Percentiles rank a stretch among this genome's conserved stretches.
Conservation (phyloP, 1,140 invertebrate genomes). For the Ericerus pela region DNA sequence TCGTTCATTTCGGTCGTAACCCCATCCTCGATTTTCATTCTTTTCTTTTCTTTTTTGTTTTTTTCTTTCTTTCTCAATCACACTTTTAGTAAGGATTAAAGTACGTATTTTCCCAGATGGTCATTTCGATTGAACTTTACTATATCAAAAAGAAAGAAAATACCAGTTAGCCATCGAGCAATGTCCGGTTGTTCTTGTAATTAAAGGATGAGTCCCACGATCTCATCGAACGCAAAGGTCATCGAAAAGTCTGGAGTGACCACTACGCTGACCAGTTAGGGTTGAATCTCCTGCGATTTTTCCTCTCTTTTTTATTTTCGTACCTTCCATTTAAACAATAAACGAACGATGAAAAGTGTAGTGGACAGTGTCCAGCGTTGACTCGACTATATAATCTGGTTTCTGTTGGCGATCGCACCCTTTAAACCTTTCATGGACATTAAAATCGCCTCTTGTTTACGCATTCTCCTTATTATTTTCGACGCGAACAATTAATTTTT, state of each 20-base stretch:
- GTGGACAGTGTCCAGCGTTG: conserved; percentile 8
- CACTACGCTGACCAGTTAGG: conserved; percentile 4
- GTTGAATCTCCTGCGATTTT: conserved; percentile 3
- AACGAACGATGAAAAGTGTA: background rate
- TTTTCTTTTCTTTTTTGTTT: too few relatives aligned
- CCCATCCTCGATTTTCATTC: too few relatives aligned
- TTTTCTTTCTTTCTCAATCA: too few relatives aligned
- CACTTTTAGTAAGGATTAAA: too few relatives aligned
- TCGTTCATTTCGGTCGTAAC: too few relatives aligned
- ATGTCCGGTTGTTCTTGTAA: conserved; percentile 12
- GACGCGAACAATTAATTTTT: conserved; percentile 9
- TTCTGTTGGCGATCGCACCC: background rate
- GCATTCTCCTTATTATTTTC: background rate
- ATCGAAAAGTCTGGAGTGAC: conserved; percentile 5
- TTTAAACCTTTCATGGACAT: conserved; percentile 6
- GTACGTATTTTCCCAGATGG: too few relatives aligned
- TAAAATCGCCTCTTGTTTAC: background rate
- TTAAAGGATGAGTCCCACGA: conserved; percentile 11
- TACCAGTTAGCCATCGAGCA: conserved; percentile 1
- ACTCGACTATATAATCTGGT: conserved; percentile 4
- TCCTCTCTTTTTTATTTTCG: too few relatives aligned
- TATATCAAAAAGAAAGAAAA: too few relatives aligned
- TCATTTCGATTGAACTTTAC: too few relatives aligned
- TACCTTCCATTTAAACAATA: too few relatives aligned
- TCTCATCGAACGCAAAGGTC: conserved; percentile 8